phyloP scores from a whole-genome alignment of 2,113 vertebrate genomes.

The Corvus moneduloides region DNA sequence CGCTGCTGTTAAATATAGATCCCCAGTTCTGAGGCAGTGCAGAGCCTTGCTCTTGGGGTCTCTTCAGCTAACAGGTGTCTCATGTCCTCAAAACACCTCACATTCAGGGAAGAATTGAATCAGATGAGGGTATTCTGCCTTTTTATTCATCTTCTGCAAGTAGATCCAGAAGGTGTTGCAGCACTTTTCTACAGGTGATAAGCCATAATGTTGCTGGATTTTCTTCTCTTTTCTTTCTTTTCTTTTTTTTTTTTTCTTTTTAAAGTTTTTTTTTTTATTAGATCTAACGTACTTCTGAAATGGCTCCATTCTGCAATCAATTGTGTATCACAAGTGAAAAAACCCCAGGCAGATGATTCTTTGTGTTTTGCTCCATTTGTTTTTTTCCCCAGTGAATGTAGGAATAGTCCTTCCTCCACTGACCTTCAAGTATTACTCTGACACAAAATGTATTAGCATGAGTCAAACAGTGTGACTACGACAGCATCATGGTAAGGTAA shows the following conservation, averaged over 20 bases:
- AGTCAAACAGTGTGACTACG: background rate
- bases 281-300: background rate
- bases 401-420: background rate
- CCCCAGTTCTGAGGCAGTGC: background rate
- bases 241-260: background rate
- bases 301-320: background rate
- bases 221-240: background rate
- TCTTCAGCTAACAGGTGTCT: background rate
- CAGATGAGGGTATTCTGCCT: background rate
- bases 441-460: background rate
- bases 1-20: slow-evolving; percentile 1
- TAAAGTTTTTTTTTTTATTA: background rate
- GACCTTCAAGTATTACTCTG: background rate
- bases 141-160: background rate
- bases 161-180: background rate
- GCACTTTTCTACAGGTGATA: background rate
- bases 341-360: background rate
- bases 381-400: fast-evolving
- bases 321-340: background rate
- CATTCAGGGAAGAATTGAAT: background rate
- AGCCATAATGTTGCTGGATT: background rate
- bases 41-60: background rate
- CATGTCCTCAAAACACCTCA: background rate
- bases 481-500: background rate
- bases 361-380: background rate